Percentiles rank a stretch among this genome's conserved stretches.
Conservation (phyloP, 64 coral and sea anemone genomes). For the Montipora sp. region DNA sequence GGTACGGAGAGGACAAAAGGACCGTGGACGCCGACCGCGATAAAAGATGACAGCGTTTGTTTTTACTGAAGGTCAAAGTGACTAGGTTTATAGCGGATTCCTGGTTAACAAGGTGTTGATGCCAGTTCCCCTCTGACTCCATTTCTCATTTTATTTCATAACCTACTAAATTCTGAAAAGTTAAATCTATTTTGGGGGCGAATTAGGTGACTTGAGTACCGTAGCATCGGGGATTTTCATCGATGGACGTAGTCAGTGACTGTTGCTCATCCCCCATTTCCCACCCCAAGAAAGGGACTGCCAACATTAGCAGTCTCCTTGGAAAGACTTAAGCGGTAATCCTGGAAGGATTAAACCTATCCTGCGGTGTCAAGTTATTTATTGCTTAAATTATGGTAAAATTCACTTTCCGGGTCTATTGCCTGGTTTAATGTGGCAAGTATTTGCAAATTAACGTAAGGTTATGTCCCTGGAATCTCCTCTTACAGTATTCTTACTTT, state of each 20-base stretch:
- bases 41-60: slow-evolving; percentile 42
- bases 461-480: not conserved
- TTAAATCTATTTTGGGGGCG: too few species aligned
- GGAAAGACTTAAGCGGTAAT: not conserved
- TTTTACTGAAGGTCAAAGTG: not conserved
- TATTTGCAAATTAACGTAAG: not conserved
- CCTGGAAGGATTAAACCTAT: not conserved
- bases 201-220: too few species aligned
- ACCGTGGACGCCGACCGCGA: not conserved
- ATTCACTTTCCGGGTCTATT: not conserved
- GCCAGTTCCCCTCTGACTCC: too few species aligned
- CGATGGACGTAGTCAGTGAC: not conserved
- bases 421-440: not conserved
- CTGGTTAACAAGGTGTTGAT: not conserved
- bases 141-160: too few species aligned
- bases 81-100: not conserved
- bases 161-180: too few species aligned
- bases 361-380: slow-evolving; percentile 33
- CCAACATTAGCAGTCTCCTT: not conserved
- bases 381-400: slow-evolving; percentile 23
- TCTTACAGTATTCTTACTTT: not conserved
- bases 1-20: slow-evolving; percentile 24
- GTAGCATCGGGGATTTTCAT: too few species aligned
- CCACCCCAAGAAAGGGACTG: not conserved
- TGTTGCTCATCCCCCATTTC: not conserved